Evolutionary conservation across 1,140 invertebrate genomes (phyloP).

Genomic region (Drosophila ohnishii): DNA sequence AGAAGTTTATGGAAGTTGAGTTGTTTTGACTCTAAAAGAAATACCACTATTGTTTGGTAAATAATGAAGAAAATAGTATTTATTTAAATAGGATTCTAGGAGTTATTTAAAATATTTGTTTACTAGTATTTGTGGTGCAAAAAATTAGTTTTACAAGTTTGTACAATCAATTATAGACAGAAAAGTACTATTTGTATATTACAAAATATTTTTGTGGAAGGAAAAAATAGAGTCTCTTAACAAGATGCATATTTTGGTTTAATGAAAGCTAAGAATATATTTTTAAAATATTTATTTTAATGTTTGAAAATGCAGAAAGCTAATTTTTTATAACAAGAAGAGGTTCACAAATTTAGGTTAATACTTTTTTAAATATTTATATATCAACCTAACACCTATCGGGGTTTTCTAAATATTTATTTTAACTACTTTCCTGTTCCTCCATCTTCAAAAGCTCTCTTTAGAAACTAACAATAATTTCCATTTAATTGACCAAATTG

Average conservation of each 20-base stretch:
- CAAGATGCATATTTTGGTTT: too few relatives aligned
- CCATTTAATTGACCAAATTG: conserved; percentile 26
- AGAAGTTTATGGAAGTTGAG: background rate
- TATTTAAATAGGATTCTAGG: background rate
- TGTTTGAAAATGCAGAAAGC: background rate
- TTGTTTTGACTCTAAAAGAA: background rate
- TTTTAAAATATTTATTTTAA: background rate
- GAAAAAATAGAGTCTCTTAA: too few relatives aligned
- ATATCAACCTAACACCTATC: background rate
- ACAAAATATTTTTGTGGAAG: too few relatives aligned
- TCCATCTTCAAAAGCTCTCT: too few relatives aligned
- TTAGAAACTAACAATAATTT: conserved; percentile 2
- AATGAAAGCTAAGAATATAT: too few relatives aligned
- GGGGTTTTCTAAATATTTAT: background rate
- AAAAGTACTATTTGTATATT: background rate
- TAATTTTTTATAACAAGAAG: background rate
- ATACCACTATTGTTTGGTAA: too few relatives aligned
- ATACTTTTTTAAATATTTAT: background rate
- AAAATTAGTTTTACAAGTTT: background rate
- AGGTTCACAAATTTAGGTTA: too few relatives aligned
- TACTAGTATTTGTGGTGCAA: background rate
- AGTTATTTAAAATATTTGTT: background rate
- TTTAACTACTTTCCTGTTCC: background rate
- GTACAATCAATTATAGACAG: background rate
- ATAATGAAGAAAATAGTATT: background rate